Conservation (phyloP, 2,888 invertebrate species). For the Hirtodrosophila histrioides region DNA sequence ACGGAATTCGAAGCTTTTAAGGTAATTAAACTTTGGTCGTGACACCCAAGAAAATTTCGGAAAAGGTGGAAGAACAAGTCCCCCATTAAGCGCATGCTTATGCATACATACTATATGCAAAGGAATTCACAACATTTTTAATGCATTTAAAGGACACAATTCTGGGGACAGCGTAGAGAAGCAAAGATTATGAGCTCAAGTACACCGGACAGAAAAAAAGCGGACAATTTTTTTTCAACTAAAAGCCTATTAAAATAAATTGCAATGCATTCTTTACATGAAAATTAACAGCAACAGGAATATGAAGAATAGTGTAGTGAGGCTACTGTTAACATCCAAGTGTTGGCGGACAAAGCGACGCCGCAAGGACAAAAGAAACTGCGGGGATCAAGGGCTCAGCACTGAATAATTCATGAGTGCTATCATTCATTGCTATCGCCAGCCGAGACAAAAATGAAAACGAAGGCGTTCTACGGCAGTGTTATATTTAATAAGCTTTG, state of each 20-base stretch:
- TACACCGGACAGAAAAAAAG: conserved; percentile 27
- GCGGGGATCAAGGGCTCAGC: conserved; percentile 58
- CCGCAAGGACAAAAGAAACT: conserved; percentile 56
- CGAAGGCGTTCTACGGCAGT: conserved; percentile 38
- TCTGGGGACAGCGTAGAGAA: conserved; percentile 35
- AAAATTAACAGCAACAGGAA: conserved; percentile 59
- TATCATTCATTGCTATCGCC: conserved; percentile 33
- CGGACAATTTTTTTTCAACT: conserved; percentile 39
- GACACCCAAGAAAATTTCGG: conserved; percentile 4
- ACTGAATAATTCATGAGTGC: conserved; percentile 75
- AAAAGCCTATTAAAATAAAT: conserved; percentile 73
- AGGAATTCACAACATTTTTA: conserved; percentile 51
- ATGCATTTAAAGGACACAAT: conserved; percentile 56
- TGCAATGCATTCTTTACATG: conserved; percentile 70
- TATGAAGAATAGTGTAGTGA: conserved; percentile 4
- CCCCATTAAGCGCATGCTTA: conserved; percentile 17
- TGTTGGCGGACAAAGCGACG: conserved; percentile 14
- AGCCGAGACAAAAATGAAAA: conserved; percentile 22
- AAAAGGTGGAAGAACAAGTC: not conserved
- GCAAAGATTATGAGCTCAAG: conserved; percentile 58
- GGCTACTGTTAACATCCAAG: conserved; percentile 20
- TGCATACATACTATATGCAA: conserved; percentile 39
- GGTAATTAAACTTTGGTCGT: conserved; percentile 62
- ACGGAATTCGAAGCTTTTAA: conserved; percentile 49
- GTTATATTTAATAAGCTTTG: conserved; percentile 70